Evolutionary conservation across 64 coral and sea anemone species (phyloP).

Genomic region (Stichodactyla helianthus): DNA sequence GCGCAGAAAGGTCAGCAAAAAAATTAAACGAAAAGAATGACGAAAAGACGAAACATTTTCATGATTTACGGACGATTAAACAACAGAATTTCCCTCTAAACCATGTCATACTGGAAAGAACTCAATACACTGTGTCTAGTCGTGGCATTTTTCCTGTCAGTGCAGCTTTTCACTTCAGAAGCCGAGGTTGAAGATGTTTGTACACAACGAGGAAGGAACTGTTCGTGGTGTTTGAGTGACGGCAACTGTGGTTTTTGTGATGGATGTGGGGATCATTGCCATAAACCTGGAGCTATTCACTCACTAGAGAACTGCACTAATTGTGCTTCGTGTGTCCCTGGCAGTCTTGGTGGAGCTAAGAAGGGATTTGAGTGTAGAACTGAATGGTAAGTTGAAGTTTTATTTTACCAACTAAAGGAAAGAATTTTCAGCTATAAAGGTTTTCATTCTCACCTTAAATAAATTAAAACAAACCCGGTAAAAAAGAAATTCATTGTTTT

Average conservation of each 20-base stretch:
- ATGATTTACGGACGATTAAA: background rate
- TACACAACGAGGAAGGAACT: conserved; percentile 73
- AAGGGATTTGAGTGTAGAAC: conserved; percentile 77
- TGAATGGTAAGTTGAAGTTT: conserved; percentile 67
- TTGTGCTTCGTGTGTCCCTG: conserved; percentile 89
- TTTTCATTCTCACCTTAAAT: no score
- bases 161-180: conserved; percentile 47
- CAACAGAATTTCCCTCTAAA: background rate
- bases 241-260: conserved; percentile 98
- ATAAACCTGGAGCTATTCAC: conserved; percentile 82
- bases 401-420: no score
- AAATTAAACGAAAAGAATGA: background rate
- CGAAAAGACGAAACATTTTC: background rate
- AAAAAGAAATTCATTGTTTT: background rate
- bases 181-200: conserved; percentile 40
- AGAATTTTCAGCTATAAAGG: background rate
- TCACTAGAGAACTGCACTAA: conserved; percentile 92
- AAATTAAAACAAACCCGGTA: no score
- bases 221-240: conserved; percentile 91
- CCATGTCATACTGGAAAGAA: conserved; percentile 21
- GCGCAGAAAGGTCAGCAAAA: background rate
- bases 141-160: conserved; percentile 6
- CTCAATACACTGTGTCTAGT: conserved; percentile 21
- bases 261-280: conserved; percentile 87
- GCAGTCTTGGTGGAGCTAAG: conserved; percentile 78